These are phyloP conservation scores for Pyralis farinalis DNA, from an alignment of 2,888 invertebrate genomes.

Conservation along the genomic window DNA sequence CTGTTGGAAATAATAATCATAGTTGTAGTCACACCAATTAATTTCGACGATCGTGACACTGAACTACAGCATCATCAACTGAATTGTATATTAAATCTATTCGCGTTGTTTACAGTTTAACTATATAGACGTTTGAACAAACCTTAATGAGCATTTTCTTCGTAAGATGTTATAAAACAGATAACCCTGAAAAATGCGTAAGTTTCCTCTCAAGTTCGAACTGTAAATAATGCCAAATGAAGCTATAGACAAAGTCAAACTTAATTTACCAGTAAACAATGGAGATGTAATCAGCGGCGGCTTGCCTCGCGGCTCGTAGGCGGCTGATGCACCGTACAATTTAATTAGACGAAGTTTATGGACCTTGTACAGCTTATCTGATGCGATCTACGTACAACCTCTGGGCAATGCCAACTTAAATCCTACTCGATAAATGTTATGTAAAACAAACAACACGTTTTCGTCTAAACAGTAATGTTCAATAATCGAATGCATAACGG, in stretches of 20 bases:
- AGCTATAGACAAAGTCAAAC: constrained; percentile 54
- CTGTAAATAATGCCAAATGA: constrained; percentile 38
- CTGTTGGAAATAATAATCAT: no score
- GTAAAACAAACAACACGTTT: constrained; percentile 25
- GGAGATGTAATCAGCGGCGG: constrained; percentile 65
- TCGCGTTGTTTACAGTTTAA: constrained; percentile 4
- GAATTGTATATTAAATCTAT: no score
- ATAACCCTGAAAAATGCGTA: not conserved
- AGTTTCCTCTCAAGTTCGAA: not conserved
- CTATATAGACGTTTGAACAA: no score
- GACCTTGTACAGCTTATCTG: constrained; percentile 59
- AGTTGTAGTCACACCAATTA: no score
- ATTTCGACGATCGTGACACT: no score
- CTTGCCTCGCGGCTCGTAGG: constrained; percentile 28
- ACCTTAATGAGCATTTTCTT: no score
- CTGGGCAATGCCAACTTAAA: constrained; percentile 39
- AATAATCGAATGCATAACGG: constrained; percentile 55
- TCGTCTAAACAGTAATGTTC: constrained; percentile 23
- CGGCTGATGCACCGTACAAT: constrained; percentile 66
- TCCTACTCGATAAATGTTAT: constrained; percentile 36
- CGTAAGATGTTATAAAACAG: no score
- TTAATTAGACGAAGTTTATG: constrained; percentile 75
- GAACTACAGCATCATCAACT: no score
- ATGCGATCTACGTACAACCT: constrained; percentile 44
- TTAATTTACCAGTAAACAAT: constrained; percentile 74